Evolutionary conservation across 2,797 vertebrate species (phyloP), one percentile per base, ranked within the genome.

Genomic region (Danio kyathit): DNA sequence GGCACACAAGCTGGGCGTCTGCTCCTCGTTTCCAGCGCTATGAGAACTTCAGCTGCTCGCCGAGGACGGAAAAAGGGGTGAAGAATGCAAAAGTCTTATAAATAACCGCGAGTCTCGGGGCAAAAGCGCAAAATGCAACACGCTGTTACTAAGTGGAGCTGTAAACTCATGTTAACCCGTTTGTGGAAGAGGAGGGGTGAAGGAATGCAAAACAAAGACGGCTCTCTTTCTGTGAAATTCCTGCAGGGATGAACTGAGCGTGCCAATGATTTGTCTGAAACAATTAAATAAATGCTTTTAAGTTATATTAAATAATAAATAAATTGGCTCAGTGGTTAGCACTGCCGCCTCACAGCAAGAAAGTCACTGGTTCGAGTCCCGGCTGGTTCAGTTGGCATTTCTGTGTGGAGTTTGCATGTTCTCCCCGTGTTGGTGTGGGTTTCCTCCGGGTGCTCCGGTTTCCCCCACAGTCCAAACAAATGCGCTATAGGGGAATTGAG

Each of bases 31-130:
- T 92, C 89, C 91, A 92, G 91, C 92, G 91, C 93, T 94, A 86
- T 89, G 89, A 92, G 93, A 93, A 66, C 87, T 93, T 92, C 92
- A 94, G 93, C 94, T 95, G 93, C 90, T 95, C 94, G 60, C 40
- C 93, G 67, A 54, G 64, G 92, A 79, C 38, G 54, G 74, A 78
- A 79, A 81, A 48, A 21, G 44, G 49, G 66, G 64, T 54, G 63
- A 72, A 94, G 93, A 95, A 94, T 91, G 92, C 90, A 29, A 29
- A 92, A 82, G 91, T 92, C 93, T 94, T 95, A 95, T 94, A 95
- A 95, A 95, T 95, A 96, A 94, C 94, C 92, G 88, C 91, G 16
- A 88, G 90, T 94, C 94, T 94, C 92, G 90, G 93, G 93, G 93
- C 93, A 95, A 91, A 78, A 90, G 91, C 54, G 89, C 89, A 92